Base-by-base conservation (phyloP, 2,888 invertebrate genomes). In the Geotrupes spiniger region DNA sequence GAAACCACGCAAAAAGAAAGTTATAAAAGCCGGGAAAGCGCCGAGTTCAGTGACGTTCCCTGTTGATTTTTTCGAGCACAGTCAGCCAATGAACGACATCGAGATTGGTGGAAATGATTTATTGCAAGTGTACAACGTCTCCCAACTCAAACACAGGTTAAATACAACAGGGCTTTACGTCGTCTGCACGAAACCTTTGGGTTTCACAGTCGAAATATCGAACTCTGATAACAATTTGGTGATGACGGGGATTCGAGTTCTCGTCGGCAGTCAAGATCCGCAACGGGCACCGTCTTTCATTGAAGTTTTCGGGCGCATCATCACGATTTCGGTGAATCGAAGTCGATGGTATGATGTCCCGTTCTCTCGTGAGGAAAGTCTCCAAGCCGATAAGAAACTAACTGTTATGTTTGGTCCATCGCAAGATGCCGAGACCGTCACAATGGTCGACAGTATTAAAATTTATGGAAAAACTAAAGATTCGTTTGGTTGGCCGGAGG, bases 31-130 rank as follows among this genome's bases (percentile, higher is more conserved):
- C 8, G 81, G 81, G 26, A 83, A 85, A 61, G 75, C 77, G 0
- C 77, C 81, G 1, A 84, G 84, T 25, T 77, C 82, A 1, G 82
- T 90, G 0, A 80, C 84, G 28, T 95, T 97, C 72, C 93, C 96
- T 0, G 87, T 95, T 27, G 98, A 98, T 70, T 97, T 96, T 79
- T 98, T 98, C 72, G 97, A 98, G 70, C 91, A 94, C 67, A 95
- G 95, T 69, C 87, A 89, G 44, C 82, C 85, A 6, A 85, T 96
- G 82, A 89, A 87, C 56, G 96, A 97, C 63, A 85, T 96, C 0
- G 97, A 97, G 71, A 93, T 90, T 66, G 95, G 94, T 6, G 97
- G 97, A 5, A 93, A 92, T 68, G 97, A 97, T 74, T 75, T 97
- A 1, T 74, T 98, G 5, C 95, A 97, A 74, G 88, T 96, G 33